phyloP scores from a whole-genome alignment of 1,140 invertebrate species.

The Dinoponera quadriceps region DNA sequence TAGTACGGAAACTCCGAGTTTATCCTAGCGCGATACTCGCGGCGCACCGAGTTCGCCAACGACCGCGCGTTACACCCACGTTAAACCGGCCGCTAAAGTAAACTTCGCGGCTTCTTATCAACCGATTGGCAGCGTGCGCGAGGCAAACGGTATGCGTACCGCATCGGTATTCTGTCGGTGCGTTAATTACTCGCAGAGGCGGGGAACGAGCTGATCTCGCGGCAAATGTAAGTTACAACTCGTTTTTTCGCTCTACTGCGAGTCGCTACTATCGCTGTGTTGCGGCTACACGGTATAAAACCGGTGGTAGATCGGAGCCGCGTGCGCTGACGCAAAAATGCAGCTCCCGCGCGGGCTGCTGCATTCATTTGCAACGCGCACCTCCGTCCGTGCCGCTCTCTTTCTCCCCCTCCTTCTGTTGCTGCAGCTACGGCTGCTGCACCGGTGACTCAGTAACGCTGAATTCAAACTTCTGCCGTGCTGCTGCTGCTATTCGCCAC shows the following conservation, averaged over 20 bases:
- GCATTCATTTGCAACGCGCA: conserved; percentile 59
- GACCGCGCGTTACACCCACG: no score
- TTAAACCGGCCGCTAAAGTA: not conserved
- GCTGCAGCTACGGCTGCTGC: not conserved
- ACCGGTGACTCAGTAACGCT: conserved; percentile 53
- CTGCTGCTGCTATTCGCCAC: no score
- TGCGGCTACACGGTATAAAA: conserved; percentile 20
- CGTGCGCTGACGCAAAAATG: conserved; percentile 62
- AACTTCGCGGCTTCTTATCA: not conserved
- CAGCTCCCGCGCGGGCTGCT: conserved; percentile 54
- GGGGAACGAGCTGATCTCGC: not conserved
- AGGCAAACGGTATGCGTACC: not conserved
- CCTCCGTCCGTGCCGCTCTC: conserved; percentile 60
- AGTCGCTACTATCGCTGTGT: not conserved
- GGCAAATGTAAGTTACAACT: conserved; percentile 16
- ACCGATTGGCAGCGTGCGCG: not conserved
- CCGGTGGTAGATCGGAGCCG: conserved; percentile 53
- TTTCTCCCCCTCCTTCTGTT: conserved; percentile 10
- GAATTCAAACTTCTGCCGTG: conserved; percentile 60
- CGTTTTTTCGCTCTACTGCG: not conserved
- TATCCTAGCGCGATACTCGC: no score
- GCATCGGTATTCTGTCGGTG: no score
- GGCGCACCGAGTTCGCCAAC: no score
- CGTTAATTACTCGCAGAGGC: no score
- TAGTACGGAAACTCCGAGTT: no score